Base-by-base conservation (phyloP, 2,888 invertebrate genomes). In the Limnephilus auricula region DNA sequence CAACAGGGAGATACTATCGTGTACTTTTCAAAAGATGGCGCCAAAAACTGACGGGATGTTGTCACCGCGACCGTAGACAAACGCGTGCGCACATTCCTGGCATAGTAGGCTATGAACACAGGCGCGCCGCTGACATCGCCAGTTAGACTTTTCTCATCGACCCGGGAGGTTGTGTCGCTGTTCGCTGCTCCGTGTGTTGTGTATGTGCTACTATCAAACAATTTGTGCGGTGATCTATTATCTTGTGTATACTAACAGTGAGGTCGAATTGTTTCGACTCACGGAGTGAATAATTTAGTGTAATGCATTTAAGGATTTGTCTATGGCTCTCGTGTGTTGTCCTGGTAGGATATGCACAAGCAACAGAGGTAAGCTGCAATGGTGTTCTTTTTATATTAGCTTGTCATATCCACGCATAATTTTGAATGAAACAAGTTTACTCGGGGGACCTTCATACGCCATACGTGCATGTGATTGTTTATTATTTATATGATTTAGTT, bases 271-370 rank as follows among this genome's bases (percentile, higher is more conserved):
- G 89, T 91, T 92, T 90, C 95, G 94, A 94, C 95, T 94, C 94
- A 94, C 94, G 94, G 94, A 93, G 94, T 94, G 95, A 94, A 94
- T 94, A 94, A 94, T 95, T 65, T 95, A 95, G 96, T 96, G 97
- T 97, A 96, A 97, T 97, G 97, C 96, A 97, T 96, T 97, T 97
- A 95, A 97, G 97, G 97, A 97, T 97, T 97, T 97, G 96, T 95
- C 96, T 97, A 96, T 96, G 97, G 96, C 96, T 97, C 96, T 96
- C 96, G 96, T 96, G 96, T 96, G 96, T 97, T 96, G 96, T 97
- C 96, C 96, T 97, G 95, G 95, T 96, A 95, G 97, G 97, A 96
- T 97, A 97, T 96, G 97, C 97, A 95, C 96, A 97, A 96, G 97
- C 97, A 95, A 96, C 96, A 96, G 97, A 97, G 97, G 97, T 97